Conservation (phyloP, 53 echinoderm and acorn worm species). For the Holothuria scabra region DNA sequence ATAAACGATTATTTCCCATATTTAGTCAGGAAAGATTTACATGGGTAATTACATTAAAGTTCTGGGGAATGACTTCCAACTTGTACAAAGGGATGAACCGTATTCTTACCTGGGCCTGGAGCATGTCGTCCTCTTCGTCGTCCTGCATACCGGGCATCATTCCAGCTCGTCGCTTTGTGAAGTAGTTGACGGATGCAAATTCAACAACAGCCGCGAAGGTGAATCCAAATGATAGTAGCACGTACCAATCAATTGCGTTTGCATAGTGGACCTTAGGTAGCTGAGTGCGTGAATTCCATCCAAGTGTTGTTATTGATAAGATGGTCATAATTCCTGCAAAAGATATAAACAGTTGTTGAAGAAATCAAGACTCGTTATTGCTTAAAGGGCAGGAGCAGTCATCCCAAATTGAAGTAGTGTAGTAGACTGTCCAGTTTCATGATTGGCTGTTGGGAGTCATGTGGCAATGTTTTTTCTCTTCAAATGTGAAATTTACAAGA, state of each 20-base stretch:
- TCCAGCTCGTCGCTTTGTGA: slow-evolving; percentile 89
- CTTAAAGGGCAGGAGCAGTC: too few relatives aligned
- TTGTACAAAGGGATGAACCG: too few relatives aligned
- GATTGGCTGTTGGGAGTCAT: too few relatives aligned
- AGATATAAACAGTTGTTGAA: not conserved
- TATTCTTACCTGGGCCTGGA: slow-evolving; percentile 75
- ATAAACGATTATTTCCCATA: too few relatives aligned
- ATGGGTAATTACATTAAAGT: too few relatives aligned
- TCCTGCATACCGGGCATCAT: slow-evolving; percentile 92
- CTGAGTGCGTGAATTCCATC: slow-evolving; percentile 82
- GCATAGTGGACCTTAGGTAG: slow-evolving; percentile 95
- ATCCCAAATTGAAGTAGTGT: too few relatives aligned
- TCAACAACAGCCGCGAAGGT: slow-evolving; percentile 88
- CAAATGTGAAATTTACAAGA: too few relatives aligned
- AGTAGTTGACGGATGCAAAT: slow-evolving; percentile 94
- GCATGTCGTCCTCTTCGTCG: slow-evolving; percentile 83
- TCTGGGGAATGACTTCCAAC: too few relatives aligned
- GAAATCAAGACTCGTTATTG: not conserved
- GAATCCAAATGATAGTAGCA: slow-evolving; percentile 85
- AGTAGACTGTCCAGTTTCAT: too few relatives aligned
- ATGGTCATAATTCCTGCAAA: slow-evolving; percentile 86
- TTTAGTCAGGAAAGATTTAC: too few relatives aligned
- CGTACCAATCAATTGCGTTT: slow-evolving; percentile 95
- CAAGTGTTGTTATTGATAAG: slow-evolving; percentile 90
- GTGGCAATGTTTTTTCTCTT: not conserved